Base-by-base conservation (phyloP, 2,888 invertebrate species). In the Pammene fasciana region DNA sequence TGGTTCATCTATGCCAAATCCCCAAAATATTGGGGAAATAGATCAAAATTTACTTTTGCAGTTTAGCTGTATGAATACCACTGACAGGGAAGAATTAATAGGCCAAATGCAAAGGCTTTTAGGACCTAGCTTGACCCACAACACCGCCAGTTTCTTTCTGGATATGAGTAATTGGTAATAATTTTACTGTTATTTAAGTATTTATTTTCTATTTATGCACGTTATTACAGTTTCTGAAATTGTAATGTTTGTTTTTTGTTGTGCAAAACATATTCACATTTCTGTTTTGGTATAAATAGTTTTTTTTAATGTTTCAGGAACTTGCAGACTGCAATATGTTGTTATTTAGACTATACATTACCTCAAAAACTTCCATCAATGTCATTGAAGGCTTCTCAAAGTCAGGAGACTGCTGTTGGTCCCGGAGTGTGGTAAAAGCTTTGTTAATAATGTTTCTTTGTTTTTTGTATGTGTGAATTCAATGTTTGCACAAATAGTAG, bases 81-180 rank as follows among this genome's bases (percentile, higher is more conserved):
- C 97, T 73, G 99, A 99, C 87, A 96, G 96, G 87, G 99, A 99
- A 83, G 98, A 98, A 86, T 94, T 99, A 76, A 95, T 99, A 75
- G 95, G 95, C 81, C 97, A 98, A 93, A 95, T 99, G 86, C 98
- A 98, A 87, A 96, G 95, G 87, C 93, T 99, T 72, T 93, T 98
- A 83, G 97, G 97, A 67, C 95, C 96, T 84, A 94, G 94, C 87
- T 88, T 96, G 77, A 96, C 94, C 82, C 94, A 95, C 76, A 94
- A 94, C 75, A 95, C 95, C 66, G 96, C 96, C 76, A 91, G 86
- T 78, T 99, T 99, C 90, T 99, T 98, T 85, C 93, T 99, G 79
- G 99, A 99, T 86, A 99, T 99, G 99, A 99, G 98, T 86, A 98
- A 99, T 90, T 99, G 99, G 99, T 99, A 94, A 83, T 75, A 61